Base-by-base conservation (phyloP, 2,888 invertebrate species). In the Cosmia trapezina region DNA sequence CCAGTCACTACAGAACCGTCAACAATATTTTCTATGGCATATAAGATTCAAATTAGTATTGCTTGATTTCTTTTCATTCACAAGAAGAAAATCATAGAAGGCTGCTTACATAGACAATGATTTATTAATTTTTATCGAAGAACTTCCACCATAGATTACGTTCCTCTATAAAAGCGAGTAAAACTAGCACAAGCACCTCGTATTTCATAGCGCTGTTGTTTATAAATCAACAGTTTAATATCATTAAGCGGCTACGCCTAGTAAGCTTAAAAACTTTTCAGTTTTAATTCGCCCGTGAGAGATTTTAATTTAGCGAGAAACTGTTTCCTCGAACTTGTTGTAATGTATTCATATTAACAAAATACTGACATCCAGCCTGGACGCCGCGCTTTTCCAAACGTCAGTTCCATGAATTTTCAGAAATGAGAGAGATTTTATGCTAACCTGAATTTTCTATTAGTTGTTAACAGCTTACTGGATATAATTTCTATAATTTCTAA, bases 181-280 rank as follows among this genome's bases (percentile, higher is more conserved):
- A 60, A 81, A 83, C 76, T 77, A 81, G 75, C 54, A 37, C 70
- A 69, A 53, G 37, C 76, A 83, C 76, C 81, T 83, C 86, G 81
- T 92, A 91, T 91, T 84, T 92, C 89, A 89, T 82, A 85, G 80
- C 88, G 81, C 85, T 88, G 87, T 89, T 90, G 91, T 91, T 86
- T 92, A 94, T 94, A 94, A 94, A 94, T 94, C 94, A 94, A 90
- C 91, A 92, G 89, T 93, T 93, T 94, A 94, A 94, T 94, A 94
- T 91, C 87, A 93, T 93, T 93, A 93, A 92, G 90, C 91, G 87
- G 90, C 90, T 90, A 88, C 90, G 93, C 92, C 93, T 92, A 93
- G 92, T 91, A 89, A 91, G 93, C 92, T 92, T 92, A 90, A 91
- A 92, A 94, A 93, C 91, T 94, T 89, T 90, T 84, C 87, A 86